Conservation (phyloP, 2,888 invertebrate genomes). For the Pterostichus niger region DNA sequence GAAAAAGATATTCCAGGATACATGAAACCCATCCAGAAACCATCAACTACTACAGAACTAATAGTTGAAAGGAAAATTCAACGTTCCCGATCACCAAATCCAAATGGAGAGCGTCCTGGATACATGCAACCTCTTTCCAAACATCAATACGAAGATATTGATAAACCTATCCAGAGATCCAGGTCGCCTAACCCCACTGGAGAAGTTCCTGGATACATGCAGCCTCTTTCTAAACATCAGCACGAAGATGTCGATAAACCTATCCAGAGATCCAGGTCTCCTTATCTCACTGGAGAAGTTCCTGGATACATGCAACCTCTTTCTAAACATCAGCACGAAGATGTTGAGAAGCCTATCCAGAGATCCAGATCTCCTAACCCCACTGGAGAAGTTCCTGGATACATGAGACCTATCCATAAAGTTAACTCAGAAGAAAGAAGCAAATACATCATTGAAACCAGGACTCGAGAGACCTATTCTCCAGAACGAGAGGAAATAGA, state of each 20-base stretch:
- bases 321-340: constrained; percentile 35
- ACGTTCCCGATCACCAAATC: constrained; percentile 1
- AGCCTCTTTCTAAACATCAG: background rate
- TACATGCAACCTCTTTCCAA: constrained; percentile 36
- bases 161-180: constrained; percentile 7
- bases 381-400: constrained; percentile 37
- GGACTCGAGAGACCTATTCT: constrained; percentile 6
- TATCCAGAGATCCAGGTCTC: constrained; percentile 32
- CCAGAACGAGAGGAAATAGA: constrained; percentile 51
- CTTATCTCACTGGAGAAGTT: background rate
- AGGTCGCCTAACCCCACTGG: constrained; percentile 46
- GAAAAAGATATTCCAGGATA: constrained; percentile 68
- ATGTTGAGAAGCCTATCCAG: background rate
- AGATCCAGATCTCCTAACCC: constrained; percentile 18
- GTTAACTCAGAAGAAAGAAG: constrained; percentile 38
- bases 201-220: constrained; percentile 47
- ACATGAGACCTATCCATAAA: constrained; percentile 60
- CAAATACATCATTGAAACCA: constrained; percentile 46
- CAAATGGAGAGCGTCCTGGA: constrained; percentile 45
- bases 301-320: constrained; percentile 61
- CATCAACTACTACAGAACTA: too few relatives aligned
- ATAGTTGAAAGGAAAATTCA: background rate
- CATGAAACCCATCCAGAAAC: constrained; percentile 67
- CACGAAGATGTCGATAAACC: background rate
- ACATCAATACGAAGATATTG: background rate